Percentiles rank a stretch among this genome's conserved stretches.
Conservation (phyloP, 2,113 vertebrate species). For the Engystomops pustulosus region DNA sequence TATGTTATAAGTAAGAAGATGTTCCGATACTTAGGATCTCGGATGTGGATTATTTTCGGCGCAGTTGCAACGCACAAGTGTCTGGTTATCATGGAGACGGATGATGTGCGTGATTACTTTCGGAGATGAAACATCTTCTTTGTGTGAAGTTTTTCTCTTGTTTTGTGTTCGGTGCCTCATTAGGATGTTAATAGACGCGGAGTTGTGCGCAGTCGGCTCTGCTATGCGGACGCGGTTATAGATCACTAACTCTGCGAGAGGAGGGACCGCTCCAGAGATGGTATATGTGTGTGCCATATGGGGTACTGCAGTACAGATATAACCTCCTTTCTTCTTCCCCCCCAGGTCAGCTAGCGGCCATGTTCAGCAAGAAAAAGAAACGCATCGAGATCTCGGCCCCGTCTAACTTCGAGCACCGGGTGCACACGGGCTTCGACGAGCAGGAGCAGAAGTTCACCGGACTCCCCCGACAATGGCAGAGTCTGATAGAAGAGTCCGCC, state of each 20-base stretch:
- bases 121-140: background rate
- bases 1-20: too few species aligned
- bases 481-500: slow-evolving; percentile 92
- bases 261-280: too few species aligned
- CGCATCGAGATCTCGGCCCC: slow-evolving; percentile 92
- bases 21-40: background rate
- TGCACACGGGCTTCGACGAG: slow-evolving; percentile 92
- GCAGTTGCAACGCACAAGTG: background rate
- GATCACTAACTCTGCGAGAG: too few species aligned
- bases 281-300: too few species aligned
- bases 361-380: slow-evolving; percentile 95
- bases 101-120: background rate
- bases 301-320: background rate
- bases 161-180: slow-evolving; percentile 7
- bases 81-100: background rate
- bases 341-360: slow-evolving; percentile 66
- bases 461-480: slow-evolving; percentile 93
- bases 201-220: background rate
- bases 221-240: background rate
- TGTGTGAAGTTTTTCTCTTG: background rate
- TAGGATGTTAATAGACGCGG: background rate
- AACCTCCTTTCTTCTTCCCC: background rate
- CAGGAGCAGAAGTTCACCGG: slow-evolving; percentile 93
- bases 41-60: background rate
- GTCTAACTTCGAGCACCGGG: slow-evolving; percentile 94